phyloP scores from a whole-genome alignment of 2,797 vertebrate genomes.

The Melanotaenia pygmaea region DNA sequence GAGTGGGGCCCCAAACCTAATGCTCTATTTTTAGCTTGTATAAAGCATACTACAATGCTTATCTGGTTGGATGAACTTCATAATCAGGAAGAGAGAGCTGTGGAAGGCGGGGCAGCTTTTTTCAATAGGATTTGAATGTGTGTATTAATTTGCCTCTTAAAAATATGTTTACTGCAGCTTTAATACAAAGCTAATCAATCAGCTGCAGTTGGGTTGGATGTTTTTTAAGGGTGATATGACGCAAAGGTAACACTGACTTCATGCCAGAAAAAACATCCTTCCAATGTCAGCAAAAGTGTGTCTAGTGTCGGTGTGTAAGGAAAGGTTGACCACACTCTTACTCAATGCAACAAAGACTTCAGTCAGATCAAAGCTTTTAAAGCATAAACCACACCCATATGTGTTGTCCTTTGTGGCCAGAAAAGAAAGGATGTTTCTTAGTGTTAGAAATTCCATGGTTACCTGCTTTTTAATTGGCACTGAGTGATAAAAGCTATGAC shows the following conservation, averaged over 20 bases:
- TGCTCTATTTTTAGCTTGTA: conserved; percentile 21
- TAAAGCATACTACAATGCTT: not conserved
- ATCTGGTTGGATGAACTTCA: not conserved
- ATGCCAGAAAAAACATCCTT: conserved; percentile 7
- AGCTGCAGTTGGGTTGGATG: conserved; percentile 6
- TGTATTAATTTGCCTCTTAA: not conserved
- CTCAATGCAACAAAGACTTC: not conserved
- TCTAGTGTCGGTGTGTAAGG: not conserved
- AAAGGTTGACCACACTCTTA: not conserved
- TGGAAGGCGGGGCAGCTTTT: not conserved
- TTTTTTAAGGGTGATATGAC: not conserved
- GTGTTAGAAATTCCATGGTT: not conserved
- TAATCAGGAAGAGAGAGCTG: not conserved
- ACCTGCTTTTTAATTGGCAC: not conserved
- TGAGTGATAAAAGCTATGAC: not conserved
- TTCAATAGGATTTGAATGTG: not conserved
- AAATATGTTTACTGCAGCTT: not conserved
- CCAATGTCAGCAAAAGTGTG: conserved; percentile 37
- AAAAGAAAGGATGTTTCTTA: not conserved
- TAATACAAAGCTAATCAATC: conserved; percentile 4
- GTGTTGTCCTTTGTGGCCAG: not conserved
- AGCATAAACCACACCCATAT: not conserved
- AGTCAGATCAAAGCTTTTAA: not conserved
- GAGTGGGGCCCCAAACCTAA: not conserved
- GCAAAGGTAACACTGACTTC: not conserved